Evolutionary conservation across 1,140 invertebrate species (phyloP).

Genomic region (Micrasema longulum): DNA sequence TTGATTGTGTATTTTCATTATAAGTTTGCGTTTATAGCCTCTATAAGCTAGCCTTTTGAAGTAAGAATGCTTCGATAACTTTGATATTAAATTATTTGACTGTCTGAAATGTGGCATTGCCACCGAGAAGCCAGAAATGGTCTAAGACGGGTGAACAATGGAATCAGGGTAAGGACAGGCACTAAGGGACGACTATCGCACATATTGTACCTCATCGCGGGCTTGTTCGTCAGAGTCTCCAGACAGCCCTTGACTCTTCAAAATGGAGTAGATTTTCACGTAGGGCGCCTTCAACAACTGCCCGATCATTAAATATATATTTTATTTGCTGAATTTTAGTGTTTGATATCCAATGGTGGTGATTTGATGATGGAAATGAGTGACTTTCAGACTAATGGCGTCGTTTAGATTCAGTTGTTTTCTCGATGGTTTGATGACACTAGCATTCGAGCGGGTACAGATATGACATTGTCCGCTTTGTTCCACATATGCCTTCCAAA

Average conservation of each 20-base stretch:
- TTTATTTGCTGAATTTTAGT: not conserved
- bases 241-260: conserved; percentile 90
- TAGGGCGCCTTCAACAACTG: conserved; percentile 95
- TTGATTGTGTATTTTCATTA: no score
- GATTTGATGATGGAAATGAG: conserved; percentile 20
- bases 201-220: conserved; percentile 65
- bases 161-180: conserved; percentile 21
- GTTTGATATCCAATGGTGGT: not conserved
- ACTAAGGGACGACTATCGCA: conserved; percentile 42
- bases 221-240: conserved; percentile 77
- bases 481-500: not conserved
- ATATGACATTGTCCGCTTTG: not conserved
- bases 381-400: no score
- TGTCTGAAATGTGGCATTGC: conserved; percentile 9
- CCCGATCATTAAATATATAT: conserved; percentile 53
- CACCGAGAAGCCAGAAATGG: conserved; percentile 9
- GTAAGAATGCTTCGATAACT: no score
- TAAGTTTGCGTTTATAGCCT: no score
- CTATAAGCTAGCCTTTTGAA: no score
- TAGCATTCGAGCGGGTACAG: no score
- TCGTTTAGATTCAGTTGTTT: no score
- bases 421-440: no score
- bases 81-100: not conserved
- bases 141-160: not conserved
- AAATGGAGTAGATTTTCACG: conserved; percentile 94